Conservation (phyloP, 2,888 invertebrate species). For the Heteromurus nitidus region DNA sequence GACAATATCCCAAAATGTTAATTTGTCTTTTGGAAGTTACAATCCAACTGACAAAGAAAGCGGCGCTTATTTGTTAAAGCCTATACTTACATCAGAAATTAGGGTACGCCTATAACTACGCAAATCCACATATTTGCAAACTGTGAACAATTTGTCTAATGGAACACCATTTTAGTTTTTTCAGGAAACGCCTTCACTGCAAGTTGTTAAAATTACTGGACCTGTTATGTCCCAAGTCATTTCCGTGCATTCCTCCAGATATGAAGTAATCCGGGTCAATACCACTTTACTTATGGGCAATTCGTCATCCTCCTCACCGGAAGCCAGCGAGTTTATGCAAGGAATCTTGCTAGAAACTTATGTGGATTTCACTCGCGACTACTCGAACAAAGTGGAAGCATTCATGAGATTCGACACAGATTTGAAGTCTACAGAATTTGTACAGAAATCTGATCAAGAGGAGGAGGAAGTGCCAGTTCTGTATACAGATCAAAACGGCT, state of each 20-base stretch:
- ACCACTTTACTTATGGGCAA: constrained; percentile 30
- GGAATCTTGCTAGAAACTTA: constrained; percentile 87
- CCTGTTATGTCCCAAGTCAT: constrained; percentile 41
- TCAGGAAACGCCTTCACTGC: not conserved
- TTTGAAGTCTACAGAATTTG: constrained; percentile 82
- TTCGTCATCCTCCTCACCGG: not conserved
- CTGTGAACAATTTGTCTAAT: not conserved
- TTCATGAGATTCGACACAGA: constrained; percentile 93
- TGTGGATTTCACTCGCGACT: constrained; percentile 84
- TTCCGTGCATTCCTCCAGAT: constrained; percentile 5
- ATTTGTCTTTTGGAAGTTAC: constrained; percentile 90
- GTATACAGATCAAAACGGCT: constrained; percentile 94
- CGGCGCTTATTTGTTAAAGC: constrained; percentile 96
- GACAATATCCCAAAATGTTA: constrained; percentile 85
- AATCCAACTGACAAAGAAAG: constrained; percentile 94
- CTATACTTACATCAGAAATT: no score
- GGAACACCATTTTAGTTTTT: constrained; percentile 16
- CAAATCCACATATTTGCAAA: not conserved
- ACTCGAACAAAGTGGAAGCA: constrained; percentile 79
- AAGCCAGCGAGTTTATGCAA: constrained; percentile 72
- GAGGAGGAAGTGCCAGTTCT: constrained; percentile 76
- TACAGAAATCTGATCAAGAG: not conserved
- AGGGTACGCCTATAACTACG: no score
- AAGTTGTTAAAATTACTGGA: constrained; percentile 18
- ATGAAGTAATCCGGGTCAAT: constrained; percentile 39